Percentiles rank a stretch among this genome's conserved stretches.
Conservation (phyloP, 2,888 invertebrate species). For the Drepana falcataria region DNA sequence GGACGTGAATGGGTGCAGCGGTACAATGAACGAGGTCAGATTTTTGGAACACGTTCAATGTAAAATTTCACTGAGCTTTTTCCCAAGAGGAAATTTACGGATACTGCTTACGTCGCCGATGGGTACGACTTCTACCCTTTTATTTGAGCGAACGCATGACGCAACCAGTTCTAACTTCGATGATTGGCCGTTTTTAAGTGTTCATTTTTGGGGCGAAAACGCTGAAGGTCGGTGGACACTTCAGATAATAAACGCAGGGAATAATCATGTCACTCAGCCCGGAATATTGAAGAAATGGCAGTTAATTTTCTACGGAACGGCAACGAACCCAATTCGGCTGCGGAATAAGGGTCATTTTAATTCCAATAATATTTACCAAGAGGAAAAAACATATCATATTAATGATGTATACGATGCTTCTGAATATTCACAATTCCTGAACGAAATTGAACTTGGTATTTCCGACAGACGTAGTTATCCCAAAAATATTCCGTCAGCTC, state of each 20-base stretch:
- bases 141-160: constrained; percentile 95
- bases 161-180: constrained; percentile 95
- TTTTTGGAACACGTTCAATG: constrained; percentile 99
- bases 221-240: constrained; percentile 93
- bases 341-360: constrained; percentile 77
- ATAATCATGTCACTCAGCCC: constrained; percentile 88
- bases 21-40: constrained; percentile 90
- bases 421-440: constrained; percentile 77
- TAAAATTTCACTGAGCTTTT: constrained; percentile 93
- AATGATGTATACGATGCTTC: constrained; percentile 81
- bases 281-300: constrained; percentile 97
- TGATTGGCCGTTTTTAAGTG: constrained; percentile 99
- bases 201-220: constrained; percentile 98
- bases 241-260: constrained; percentile 86
- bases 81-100: constrained; percentile 94
- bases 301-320: constrained; percentile 96
- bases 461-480: constrained; percentile 82
- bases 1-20: constrained; percentile 94
- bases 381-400: constrained; percentile 79
- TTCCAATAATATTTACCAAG: constrained; percentile 64
- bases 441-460: constrained; percentile 69
- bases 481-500: constrained; percentile 82
- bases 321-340: constrained; percentile 88
- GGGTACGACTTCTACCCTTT: constrained; percentile 94
- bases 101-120: constrained; percentile 93